Evolutionary conservation across 2,113 vertebrate genomes (phyloP), one percentile per base, ranked within the genome.

Genomic region (Falco punctatus): DNA sequence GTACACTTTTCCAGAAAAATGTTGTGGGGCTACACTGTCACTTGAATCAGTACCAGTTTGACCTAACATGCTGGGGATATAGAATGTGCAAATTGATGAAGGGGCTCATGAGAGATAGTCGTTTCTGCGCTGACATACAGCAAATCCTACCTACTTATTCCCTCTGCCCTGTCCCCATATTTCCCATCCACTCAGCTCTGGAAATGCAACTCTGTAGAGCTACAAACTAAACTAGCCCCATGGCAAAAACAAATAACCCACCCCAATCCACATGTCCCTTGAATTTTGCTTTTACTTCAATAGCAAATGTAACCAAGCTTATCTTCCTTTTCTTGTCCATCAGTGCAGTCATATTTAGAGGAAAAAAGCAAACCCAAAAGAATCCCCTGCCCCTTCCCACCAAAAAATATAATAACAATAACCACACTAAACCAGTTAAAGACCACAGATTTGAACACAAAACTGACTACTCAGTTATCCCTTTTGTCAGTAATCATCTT

Each of bases 21-120:
- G 2, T 12, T 40, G 9, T 5, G n/a, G 6, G 11, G 2, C 2
- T 35, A 38, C 10, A 80, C 6, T n/a, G 12, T 52, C 7, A 13
- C 6, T 80, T 38, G 57, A 69, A 69, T 69, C 24, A 15, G 11
- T 26, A 30, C 3, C 28, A 81, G 7, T 59, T 48, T 38, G 6
- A 1, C 3, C 79, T 58, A 64, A 48, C 2, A n/a, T 48, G 15
- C 6, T 7, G 2, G 9, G 12, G 3, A 69, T 92, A 66, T 8
- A 26, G 71, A 70, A 70, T 3, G 13, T 12, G 38, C 9, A 75
- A 15, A 38, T 5, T 33, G 48, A 40, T n/a, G 15, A 62, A 93
- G 13, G 13, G 3, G 6, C 78, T 71, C 11, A 23, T 9, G 4
- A 70, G 11, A 40, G 8, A 22, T 0, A 38, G 26, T 30, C 0